Conservation (phyloP, 2,113 vertebrate genomes). For the Oncorhynchus keta region DNA sequence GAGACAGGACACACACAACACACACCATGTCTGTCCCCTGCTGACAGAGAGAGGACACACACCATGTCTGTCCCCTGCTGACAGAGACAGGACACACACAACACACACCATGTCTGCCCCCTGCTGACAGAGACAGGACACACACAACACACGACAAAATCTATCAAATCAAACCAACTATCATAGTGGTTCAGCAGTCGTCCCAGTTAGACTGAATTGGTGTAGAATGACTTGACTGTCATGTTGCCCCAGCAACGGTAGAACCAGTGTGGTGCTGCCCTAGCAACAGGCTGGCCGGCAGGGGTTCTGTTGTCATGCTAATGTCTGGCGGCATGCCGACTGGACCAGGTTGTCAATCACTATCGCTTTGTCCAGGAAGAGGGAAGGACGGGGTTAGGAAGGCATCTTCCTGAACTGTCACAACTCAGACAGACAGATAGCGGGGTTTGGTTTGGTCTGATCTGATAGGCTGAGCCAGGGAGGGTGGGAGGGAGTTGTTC, state of each 20-base stretch:
- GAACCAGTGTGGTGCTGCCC: neutral
- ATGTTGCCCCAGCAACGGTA: neutral
- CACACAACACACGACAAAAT: neutral
- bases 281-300: neutral
- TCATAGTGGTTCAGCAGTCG: neutral
- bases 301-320: slow-evolving; percentile 38
- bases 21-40: too few species aligned
- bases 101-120: too few species aligned
- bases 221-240: neutral
- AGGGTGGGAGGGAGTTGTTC: too few species aligned
- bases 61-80: too few species aligned
- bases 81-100: too few species aligned
- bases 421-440: neutral
- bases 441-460: too few species aligned
- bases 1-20: too few species aligned
- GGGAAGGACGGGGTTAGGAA: neutral
- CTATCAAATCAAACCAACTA: neutral
- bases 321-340: slow-evolving; percentile 6
- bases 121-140: too few species aligned
- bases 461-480: too few species aligned
- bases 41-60: too few species aligned
- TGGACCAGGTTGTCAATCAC: slow-evolving; percentile 1
- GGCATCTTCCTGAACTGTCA: neutral
- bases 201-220: neutral
- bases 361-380: neutral